These are phyloP conservation scores for Metaphire vulgaris DNA, from an alignment of 1,140 invertebrate genomes.

Conservation along the genomic window DNA sequence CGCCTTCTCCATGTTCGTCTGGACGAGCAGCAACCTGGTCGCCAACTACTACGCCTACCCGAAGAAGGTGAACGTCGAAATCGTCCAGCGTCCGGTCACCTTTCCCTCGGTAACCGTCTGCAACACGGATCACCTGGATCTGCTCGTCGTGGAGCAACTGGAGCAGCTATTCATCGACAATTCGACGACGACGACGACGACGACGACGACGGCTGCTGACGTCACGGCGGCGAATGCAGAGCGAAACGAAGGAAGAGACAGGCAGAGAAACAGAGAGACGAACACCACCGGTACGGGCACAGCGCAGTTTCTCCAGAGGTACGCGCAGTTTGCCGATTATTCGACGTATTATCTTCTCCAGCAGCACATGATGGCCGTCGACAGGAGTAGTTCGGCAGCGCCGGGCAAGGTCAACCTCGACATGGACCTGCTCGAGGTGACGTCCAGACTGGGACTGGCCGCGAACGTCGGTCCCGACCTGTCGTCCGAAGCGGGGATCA, in stretches of 20 bases:
- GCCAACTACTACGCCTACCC: constrained; percentile 29
- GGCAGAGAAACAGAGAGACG: too few relatives aligned
- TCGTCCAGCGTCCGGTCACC: constrained; percentile 27
- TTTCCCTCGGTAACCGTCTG: constrained; percentile 30
- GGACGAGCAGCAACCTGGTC: constrained; percentile 25
- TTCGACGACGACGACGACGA: background rate
- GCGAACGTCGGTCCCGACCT: constrained; percentile 24
- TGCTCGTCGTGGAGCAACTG: constrained; percentile 17
- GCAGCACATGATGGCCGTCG: background rate
- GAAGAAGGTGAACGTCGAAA: constrained; percentile 31
- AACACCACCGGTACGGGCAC: too few relatives aligned
- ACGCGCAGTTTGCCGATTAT: background rate
- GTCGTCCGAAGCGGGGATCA: constrained; percentile 11
- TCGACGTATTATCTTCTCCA: background rate
- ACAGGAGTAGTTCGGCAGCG: background rate
- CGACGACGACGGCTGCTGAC: background rate
- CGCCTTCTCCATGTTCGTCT: constrained; percentile 30
- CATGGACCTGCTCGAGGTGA: constrained; percentile 16
- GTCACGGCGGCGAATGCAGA: background rate
- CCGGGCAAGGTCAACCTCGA: background rate
- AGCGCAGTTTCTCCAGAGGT: background rate
- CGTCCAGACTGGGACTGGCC: constrained; percentile 16
- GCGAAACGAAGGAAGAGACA: too few relatives aligned
- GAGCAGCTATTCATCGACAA: constrained; percentile 11
- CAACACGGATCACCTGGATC: constrained; percentile 27